Conservation (phyloP, 1,140 invertebrate genomes). For the Gryon sp. region DNA sequence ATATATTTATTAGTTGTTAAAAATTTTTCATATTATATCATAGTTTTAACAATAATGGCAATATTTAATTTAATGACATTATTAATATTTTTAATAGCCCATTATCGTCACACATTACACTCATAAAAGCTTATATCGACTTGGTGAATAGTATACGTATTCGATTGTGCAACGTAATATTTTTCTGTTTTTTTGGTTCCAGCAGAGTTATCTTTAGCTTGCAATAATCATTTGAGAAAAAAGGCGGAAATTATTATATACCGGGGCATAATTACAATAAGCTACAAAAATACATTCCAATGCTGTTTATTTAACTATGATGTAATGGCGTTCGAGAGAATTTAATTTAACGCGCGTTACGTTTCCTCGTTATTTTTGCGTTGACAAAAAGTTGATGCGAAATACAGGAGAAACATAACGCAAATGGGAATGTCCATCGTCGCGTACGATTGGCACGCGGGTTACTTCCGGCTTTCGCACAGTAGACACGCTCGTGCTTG, state of each 20-base stretch:
- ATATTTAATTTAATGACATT: no score
- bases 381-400: conserved; percentile 40
- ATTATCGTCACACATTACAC: conserved; percentile 28
- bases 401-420: conserved; percentile 17
- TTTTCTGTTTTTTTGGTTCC: neutral
- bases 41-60: no score
- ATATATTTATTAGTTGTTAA: neutral
- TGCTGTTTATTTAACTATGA: conserved; percentile 9
- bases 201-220: conserved; percentile 7
- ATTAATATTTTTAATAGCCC: conserved; percentile 28
- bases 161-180: neutral
- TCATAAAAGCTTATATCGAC: conserved; percentile 10
- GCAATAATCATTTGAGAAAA: conserved; percentile 4
- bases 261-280: conserved; percentile 1
- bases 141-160: neutral
- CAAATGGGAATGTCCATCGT: conserved; percentile 36
- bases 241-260: neutral
- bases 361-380: conserved; percentile 21
- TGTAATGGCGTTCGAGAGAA: neutral
- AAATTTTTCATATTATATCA: no score
- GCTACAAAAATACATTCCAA: conserved; percentile 10
- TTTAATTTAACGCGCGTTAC: conserved; percentile 40
- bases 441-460: conserved; percentile 32
- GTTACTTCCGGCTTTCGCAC: conserved; percentile 48
- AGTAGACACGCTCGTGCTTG: conserved; percentile 37